phyloP scores from a whole-genome alignment of 2,888 invertebrate genomes.

The Drosophila hamatofila region DNA sequence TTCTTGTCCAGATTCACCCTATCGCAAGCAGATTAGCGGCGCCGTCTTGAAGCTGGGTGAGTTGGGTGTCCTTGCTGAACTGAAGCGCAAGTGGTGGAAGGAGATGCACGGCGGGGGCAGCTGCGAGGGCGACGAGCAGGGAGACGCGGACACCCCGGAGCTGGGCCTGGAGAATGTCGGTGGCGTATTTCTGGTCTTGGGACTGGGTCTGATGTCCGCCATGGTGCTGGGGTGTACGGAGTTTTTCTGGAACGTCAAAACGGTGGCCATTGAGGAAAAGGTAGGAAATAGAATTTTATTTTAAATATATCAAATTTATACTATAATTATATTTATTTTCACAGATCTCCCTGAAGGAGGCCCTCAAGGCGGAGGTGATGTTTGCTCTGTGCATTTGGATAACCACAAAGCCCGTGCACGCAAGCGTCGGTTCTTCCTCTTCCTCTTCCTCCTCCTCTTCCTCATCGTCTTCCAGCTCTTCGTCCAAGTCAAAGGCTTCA shows the following conservation, averaged over 20 bases:
- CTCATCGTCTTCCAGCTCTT: slow-evolving; percentile 57
- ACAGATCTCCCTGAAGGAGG: slow-evolving; percentile 89
- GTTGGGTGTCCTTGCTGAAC: slow-evolving; percentile 90
- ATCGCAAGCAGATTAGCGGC: slow-evolving; percentile 92
- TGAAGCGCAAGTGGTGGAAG: slow-evolving; percentile 98
- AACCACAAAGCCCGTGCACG: slow-evolving; percentile 89
- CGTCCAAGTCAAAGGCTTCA: slow-evolving; percentile 55
- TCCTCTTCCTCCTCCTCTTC: slow-evolving; percentile 53
- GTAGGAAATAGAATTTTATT: too few species aligned
- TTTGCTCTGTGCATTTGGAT: slow-evolving; percentile 91
- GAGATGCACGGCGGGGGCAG: slow-evolving; percentile 86
- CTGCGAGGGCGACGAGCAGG: slow-evolving; percentile 71
- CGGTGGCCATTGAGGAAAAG: slow-evolving; percentile 91
- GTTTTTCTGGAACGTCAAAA: slow-evolving; percentile 93
- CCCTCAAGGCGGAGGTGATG: slow-evolving; percentile 89
- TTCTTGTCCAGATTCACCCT: slow-evolving; percentile 88
- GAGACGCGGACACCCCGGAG: slow-evolving; percentile 80
- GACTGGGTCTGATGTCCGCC: slow-evolving; percentile 90
- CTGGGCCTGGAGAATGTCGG: slow-evolving; percentile 90
- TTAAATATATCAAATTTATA: too few species aligned
- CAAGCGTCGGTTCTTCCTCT: slow-evolving; percentile 71
- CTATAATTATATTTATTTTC: too few species aligned
- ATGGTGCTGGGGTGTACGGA: slow-evolving; percentile 92
- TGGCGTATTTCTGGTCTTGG: slow-evolving; percentile 95
- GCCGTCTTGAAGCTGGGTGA: slow-evolving; percentile 96